Evolutionary conservation across 2,888 invertebrate species (phyloP).

Genomic region (Epinotia nisella): DNA sequence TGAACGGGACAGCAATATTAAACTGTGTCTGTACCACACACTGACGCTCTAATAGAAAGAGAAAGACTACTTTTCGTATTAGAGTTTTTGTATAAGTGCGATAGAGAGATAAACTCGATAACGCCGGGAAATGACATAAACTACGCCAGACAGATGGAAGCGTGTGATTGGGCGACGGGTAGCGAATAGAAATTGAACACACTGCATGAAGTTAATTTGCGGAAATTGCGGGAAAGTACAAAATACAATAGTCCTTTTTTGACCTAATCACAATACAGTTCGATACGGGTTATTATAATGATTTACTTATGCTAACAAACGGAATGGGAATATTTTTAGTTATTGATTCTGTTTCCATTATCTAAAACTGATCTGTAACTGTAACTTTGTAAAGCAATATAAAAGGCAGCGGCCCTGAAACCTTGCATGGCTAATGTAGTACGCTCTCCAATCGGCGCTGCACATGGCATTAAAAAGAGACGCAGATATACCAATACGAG

Average conservation of each 20-base stretch:
- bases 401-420: not conserved
- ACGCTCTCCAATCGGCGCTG: conserved; percentile 65
- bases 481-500: conserved; percentile 49
- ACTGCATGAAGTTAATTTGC: conserved; percentile 60
- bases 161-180: conserved; percentile 82
- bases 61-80: conserved; percentile 55
- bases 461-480: conserved; percentile 74
- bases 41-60: conserved; percentile 65
- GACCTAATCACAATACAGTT: not conserved
- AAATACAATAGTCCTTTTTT: not conserved
- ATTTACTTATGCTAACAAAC: not conserved
- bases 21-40: conserved; percentile 55
- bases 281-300: not conserved
- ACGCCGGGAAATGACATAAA: conserved; percentile 64
- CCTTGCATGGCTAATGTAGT: conserved; percentile 43
- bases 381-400: not conserved
- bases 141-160: conserved; percentile 89
- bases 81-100: conserved; percentile 55
- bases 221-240: conserved; percentile 50
- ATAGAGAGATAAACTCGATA: conserved; percentile 59
- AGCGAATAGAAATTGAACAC: conserved; percentile 81
- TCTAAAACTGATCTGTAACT: not conserved
- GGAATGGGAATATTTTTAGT: not conserved
- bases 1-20: conserved; percentile 61
- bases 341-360: not conserved